Conservation (phyloP, 2,113 vertebrate species). For the Caloenas nicobarica region DNA sequence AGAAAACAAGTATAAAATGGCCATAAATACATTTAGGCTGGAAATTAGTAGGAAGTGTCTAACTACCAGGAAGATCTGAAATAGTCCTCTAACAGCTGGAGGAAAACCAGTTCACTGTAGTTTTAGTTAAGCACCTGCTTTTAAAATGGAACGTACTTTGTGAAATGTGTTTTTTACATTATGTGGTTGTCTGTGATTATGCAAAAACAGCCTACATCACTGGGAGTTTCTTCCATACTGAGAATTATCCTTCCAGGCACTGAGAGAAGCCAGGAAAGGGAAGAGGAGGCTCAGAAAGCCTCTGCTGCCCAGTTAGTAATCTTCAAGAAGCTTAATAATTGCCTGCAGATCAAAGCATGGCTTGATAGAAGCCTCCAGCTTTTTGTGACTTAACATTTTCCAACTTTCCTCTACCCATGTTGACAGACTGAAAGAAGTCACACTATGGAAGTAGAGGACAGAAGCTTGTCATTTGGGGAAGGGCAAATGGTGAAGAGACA, state of each 20-base stretch:
- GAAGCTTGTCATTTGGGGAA: neutral
- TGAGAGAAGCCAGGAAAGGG: neutral
- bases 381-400: neutral
- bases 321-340: neutral
- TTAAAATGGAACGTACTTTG: neutral
- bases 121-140: neutral
- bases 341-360: neutral
- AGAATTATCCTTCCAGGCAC: neutral
- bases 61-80: neutral
- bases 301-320: neutral
- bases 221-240: neutral
- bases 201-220: neutral
- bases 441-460: accelerated
- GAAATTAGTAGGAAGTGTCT: neutral
- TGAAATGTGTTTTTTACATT: neutral
- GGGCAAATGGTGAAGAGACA: neutral
- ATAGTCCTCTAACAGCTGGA: neutral
- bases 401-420: neutral
- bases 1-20: neutral
- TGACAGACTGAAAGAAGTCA: neutral
- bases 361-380: neutral
- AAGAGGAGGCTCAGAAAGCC: neutral
- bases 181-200: neutral
- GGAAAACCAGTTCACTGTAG: neutral
- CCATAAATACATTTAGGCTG: neutral